phyloP scores from a whole-genome alignment of 2,113 vertebrate species.

The Apodemus speciosus region DNA sequence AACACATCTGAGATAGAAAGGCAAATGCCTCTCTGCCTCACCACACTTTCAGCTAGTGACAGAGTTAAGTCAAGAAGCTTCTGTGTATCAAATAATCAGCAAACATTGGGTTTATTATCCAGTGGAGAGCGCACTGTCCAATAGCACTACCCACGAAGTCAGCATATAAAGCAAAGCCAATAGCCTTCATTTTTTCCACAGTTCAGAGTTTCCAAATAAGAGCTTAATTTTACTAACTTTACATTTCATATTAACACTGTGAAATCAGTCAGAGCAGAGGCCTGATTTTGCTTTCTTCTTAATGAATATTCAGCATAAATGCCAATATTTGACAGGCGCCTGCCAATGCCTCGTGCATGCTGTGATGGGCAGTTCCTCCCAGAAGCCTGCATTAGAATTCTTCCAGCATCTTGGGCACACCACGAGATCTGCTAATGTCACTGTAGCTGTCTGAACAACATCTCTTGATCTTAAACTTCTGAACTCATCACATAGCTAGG shows the following conservation, averaged over 20 bases:
- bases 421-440: no score
- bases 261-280: background rate
- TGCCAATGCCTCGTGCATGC: background rate
- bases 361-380: background rate
- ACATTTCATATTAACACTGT: background rate
- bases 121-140: background rate
- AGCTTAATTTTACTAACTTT: conserved; percentile 1
- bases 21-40: background rate
- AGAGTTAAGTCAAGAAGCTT: background rate
- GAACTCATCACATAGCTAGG: background rate
- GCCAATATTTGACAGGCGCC: background rate
- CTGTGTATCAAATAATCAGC: background rate
- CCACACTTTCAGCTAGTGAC: background rate
- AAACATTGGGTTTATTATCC: background rate
- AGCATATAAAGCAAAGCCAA: background rate
- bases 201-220: conserved; percentile 33
- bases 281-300: conserved; percentile 8
- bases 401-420: background rate
- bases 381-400: conserved; percentile 2
- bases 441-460: background rate
- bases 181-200: background rate
- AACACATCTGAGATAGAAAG: background rate
- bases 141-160: background rate
- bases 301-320: background rate
- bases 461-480: background rate